Evolutionary conservation across 2,113 vertebrate genomes (phyloP), one percentile per base, ranked within the genome.

Genomic region (Pandion haliaetus): DNA sequence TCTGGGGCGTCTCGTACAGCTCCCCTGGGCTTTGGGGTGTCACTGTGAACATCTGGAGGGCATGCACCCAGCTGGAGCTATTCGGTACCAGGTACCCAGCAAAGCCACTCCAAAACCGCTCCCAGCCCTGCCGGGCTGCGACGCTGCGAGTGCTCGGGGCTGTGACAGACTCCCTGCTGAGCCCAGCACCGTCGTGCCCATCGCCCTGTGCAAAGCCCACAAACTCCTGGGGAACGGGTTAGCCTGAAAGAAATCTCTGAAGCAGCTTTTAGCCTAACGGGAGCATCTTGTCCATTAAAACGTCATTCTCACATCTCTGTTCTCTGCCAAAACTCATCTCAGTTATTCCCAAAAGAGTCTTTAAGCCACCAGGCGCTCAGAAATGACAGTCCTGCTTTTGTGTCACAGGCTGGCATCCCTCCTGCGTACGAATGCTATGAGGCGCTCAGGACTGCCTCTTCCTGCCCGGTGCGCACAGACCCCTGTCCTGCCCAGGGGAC

Each of bases 401-500:
- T 8, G 10, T 6, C 31, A 6, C 14, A 17, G 44, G 12, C 31
- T 13, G 38, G 69, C 52, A 17, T 7, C 49, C 6, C 8, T 36
- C 66, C 66, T n/a, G 40, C 13, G 2, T 13, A 12, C 5, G 1
- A 10, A 40, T 2, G 3, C 12, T 10, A 7, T 5, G 9, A n/a
- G 32, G 40, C 23, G 52, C 72, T 54, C 26, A 3, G 63, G 25
- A 38, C 61, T 77, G 34, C 15, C 45, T 36, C 25, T 24, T 49
- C 10, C 1, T 6, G 25, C 67, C 13, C 12, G 0, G 34, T 8
- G 3, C 3, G 0, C 10, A 34, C 31, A 58, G 66, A 59, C 13
- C 55, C 32, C 34, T 2, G 32, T 19, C 70, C 49, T 34, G 19
- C 45, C 47, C 32, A 1, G 26, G 58, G 58, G 38, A 36, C 0